Conservation (phyloP, 2,888 invertebrate genomes). For the Homarus gammarus region DNA sequence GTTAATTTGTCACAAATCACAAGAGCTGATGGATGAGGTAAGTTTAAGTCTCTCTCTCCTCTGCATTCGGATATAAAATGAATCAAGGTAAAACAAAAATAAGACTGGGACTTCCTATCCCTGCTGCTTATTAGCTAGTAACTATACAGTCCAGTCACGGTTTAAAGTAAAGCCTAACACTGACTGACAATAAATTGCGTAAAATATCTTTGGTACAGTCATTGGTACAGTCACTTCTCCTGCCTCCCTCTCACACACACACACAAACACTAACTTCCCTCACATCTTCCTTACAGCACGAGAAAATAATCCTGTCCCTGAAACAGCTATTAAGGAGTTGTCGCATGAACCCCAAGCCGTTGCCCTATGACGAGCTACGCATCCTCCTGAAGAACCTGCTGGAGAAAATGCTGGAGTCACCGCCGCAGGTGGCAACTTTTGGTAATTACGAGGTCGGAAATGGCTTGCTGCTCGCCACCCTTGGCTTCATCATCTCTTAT, state of each 20-base stretch:
- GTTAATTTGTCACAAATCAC: background rate
- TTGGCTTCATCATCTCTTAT: slow-evolving; percentile 13
- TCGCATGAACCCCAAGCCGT: background rate
- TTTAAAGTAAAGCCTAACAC: background rate
- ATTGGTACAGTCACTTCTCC: background rate
- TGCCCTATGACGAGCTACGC: slow-evolving; percentile 7
- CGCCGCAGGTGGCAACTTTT: background rate
- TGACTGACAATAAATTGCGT: background rate
- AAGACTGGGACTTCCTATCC: background rate
- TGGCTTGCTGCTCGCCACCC: background rate
- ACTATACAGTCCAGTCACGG: background rate
- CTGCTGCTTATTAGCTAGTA: background rate
- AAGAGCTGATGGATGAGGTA: slow-evolving; percentile 18
- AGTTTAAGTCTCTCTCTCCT: background rate
- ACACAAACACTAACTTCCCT: too few relatives aligned
- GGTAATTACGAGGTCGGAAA: background rate
- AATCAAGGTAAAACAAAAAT: too few relatives aligned
- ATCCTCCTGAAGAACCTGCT: slow-evolving; percentile 1
- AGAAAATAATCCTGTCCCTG: background rate
- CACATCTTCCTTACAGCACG: background rate
- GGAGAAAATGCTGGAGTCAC: background rate
- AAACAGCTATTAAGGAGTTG: background rate
- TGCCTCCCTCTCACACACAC: too few relatives aligned
- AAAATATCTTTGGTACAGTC: background rate
- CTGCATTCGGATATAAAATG: too few relatives aligned